Base-by-base conservation (phyloP, 2,113 vertebrate genomes). In the Chionis minor region DNA sequence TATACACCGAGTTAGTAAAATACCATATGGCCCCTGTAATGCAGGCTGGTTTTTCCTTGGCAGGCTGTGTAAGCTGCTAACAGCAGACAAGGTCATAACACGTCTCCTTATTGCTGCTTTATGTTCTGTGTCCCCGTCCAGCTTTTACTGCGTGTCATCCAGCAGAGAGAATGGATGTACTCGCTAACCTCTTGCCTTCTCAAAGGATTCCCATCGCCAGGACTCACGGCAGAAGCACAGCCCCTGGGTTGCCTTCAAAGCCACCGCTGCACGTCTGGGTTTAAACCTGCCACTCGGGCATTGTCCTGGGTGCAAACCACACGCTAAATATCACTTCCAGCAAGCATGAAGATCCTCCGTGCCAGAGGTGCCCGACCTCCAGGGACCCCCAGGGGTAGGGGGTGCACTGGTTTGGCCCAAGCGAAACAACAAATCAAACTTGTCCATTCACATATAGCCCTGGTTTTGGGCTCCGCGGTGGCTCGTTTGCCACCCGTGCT, bases 61-160 rank as follows among this genome's bases (percentile, higher is more conserved):
- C 79, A 94, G 93, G 67, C 78, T 86, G 42, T 17, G 71, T 96
- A 96, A 96, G 96, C 95, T 93, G 93, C 94, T 96, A 96, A 96
- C 84, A 88, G 88, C 80, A 81, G 85, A 93, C 94, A 96, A 96
- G 94, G 95, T 96, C 96, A 97, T 79, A 93, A 91, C 78, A 12
- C 4, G 12, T 80, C 83, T 92, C 83, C 75, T 96, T 91, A 87
- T 88, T 81, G 45, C 72, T 83, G 90, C 62, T 96, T 82, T 66
- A 73, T 83, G 88, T 82, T 90, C 91, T 67, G 32, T 40, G 67
- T 86, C 54, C 83, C 65, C 14, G 81, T n/a, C 75, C 91, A 73
- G 91, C 81, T 74, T 91, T 86, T 94, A 77, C 49, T 61, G 79
- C 61, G 3, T 71, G 77, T 72, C 87, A 69, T 75, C 70, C 69